Percentiles rank a stretch among this genome's conserved stretches.
Conservation (phyloP, 2,888 invertebrate genomes). For the Caprella mutica region DNA sequence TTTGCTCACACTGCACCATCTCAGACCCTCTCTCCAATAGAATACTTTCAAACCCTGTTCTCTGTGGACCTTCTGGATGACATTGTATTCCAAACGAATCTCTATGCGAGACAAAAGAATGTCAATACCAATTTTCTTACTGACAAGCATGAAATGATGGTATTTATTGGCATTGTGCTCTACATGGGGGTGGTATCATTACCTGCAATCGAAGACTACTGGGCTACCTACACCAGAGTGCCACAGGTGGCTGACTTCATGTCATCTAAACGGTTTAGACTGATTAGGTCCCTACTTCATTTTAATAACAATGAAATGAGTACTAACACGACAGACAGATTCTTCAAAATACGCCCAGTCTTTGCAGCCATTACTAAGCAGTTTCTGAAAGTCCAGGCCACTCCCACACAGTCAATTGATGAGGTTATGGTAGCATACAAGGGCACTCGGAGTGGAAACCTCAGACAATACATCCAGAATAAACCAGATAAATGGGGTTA, state of each 20-base stretch:
- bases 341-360: constrained; percentile 16
- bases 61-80: constrained; percentile 8
- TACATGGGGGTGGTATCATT: constrained; percentile 12
- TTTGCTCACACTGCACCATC: background rate
- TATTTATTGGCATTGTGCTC: constrained; percentile 2
- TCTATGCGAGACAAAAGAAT: constrained; percentile 13
- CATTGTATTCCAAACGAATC: constrained; percentile 13
- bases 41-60: constrained; percentile 11
- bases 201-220: constrained; percentile 14
- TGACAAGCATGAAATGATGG: background rate
- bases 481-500: constrained; percentile 16
- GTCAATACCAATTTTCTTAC: constrained; percentile 7
- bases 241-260: constrained; percentile 11
- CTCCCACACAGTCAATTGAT: constrained; percentile 11
- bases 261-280: no score
- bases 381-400: constrained; percentile 11
- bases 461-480: no score
- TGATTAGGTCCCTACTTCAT: constrained; percentile 7
- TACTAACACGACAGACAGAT: no score
- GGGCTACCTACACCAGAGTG: constrained; percentile 9
- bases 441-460: no score
- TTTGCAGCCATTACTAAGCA: constrained; percentile 10
- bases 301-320: constrained; percentile 16
- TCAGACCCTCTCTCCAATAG: background rate
- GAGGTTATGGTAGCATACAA: constrained; percentile 20